Base-by-base conservation (phyloP, 2,797 vertebrate species). In the Danio jaintianensis region DNA sequence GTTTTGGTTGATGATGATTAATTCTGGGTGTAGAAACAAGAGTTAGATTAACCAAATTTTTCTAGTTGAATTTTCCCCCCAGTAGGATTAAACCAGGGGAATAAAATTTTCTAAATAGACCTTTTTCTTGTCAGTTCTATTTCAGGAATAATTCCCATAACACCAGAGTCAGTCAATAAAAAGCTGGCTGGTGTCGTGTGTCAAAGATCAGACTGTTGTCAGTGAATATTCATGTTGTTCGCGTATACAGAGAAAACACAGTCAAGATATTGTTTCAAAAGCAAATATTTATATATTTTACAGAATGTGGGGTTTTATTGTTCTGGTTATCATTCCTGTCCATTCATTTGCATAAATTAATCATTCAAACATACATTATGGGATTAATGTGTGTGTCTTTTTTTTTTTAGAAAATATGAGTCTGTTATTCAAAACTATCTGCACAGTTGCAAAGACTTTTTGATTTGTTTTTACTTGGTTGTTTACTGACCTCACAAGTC, bases 201-300 rank as follows among this genome's bases (percentile, higher is more conserved):
- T 52, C 29, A 15, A 53, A 47, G 22, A 74, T 29, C 22, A 45
- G 74, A 56, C 40, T 43, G 7, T 64, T 64, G 36, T 42, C 9
- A 10, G 50, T 77, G 9, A 55, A 66, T 66, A 76, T 66, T 66
- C 11, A 66, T 52, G 63, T 48, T 4, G 59, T 59, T 15, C 42
- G n/a, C 48, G 43, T 58, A 47, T 58, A 38, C 55, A 61, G 16
- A 29, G 15, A 61, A 48, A 61, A 74, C 7, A 45, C 45, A 29
- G 13, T n/a, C 5, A 59, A 48, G 2, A 73, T 36, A 59, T 12
- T 47, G 42, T 47, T 67, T 11, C 56, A 16, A 58, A 22, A 58
- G 52, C 40, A 45, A 13, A 20, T 2, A 22, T 29, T 29, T 15
- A 59, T 58, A 56, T 56, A 58, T 13, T 61, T 61, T 61, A 15